A percentile compares a stretch with the other conserved stretches of the same genome.
phyloP scores from a whole-genome alignment of 2,797 vertebrate species.

The Protonibea diacanthus region DNA sequence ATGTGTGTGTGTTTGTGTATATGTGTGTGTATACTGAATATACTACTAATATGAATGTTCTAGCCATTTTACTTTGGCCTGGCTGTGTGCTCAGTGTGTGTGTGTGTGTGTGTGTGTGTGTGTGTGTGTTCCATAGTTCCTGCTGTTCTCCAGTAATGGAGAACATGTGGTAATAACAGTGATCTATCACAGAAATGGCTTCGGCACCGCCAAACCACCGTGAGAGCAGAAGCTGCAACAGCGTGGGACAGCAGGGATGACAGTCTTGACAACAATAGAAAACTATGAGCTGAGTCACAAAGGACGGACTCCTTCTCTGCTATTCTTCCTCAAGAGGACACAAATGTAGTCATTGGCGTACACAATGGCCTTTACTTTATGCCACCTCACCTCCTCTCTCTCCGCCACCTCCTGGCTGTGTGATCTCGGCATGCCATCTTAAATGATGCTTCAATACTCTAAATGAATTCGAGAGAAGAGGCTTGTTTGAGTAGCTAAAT shows the following conservation, averaged over 20 bases:
- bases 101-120: constrained; percentile 14
- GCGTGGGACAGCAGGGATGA: constrained; percentile 62
- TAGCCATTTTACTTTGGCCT: constrained; percentile 26
- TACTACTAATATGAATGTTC: background rate
- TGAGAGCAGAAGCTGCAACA: constrained; percentile 73
- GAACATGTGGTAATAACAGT: constrained; percentile 79
- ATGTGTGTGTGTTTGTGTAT: too few species aligned
- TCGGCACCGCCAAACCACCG: constrained; percentile 65
- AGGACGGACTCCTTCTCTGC: background rate
- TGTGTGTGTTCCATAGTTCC: constrained; percentile 43
- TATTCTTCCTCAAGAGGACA: constrained; percentile 3
- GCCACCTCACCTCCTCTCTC: too few species aligned
- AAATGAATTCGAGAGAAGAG: too few species aligned
- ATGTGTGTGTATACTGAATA: too few species aligned
- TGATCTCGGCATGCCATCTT: too few species aligned
- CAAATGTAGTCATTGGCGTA: background rate
- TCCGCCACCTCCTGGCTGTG: too few species aligned
- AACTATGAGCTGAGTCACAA: constrained; percentile 43
- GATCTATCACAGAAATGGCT: constrained; percentile 73
- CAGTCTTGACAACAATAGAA: constrained; percentile 51
- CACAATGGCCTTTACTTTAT: background rate
- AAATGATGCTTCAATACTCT: too few species aligned
- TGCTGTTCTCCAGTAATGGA: constrained; percentile 72
- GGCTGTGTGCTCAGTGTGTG: constrained; percentile 1
- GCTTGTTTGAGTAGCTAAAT: too few species aligned